phyloP scores from a whole-genome alignment of 2,888 invertebrate genomes.

The Ennomos quercinarius region DNA sequence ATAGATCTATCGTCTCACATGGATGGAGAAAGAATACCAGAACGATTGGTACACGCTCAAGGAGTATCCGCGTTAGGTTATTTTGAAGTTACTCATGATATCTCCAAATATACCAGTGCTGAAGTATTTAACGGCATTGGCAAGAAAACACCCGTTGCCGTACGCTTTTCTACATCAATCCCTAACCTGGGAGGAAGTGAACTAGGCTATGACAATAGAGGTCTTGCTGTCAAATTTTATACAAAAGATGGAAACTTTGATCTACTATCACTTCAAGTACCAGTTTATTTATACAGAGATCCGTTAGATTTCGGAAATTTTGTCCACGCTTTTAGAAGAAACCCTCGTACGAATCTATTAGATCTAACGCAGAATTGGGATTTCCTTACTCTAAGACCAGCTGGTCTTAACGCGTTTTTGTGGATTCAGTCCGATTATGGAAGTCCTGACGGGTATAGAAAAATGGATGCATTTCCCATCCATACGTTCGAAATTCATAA shows the following conservation, averaged over 20 bases:
- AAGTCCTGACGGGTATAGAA: constrained; percentile 93
- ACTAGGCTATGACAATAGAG: constrained; percentile 58
- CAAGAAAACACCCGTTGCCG: constrained; percentile 84
- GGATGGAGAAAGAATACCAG: constrained; percentile 92
- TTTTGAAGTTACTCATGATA: constrained; percentile 93
- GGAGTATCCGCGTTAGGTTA: constrained; percentile 94
- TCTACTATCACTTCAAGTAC: constrained; percentile 76
- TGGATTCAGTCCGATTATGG: constrained; percentile 94
- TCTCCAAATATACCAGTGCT: constrained; percentile 86
- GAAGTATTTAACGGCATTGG: constrained; percentile 85
- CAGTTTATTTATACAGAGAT: constrained; percentile 85
- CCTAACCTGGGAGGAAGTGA: constrained; percentile 88
- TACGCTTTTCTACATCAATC: constrained; percentile 85
- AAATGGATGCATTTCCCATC: constrained; percentile 96
- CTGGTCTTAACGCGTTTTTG: constrained; percentile 89
- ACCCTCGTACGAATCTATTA: constrained; percentile 78
- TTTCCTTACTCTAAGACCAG: constrained; percentile 80
- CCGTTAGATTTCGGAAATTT: constrained; percentile 79
- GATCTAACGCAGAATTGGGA: constrained; percentile 77
- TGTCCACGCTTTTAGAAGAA: constrained; percentile 83
- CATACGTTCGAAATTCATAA: constrained; percentile 96
- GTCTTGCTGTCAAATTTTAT: constrained; percentile 68
- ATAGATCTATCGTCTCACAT: constrained; percentile 91
- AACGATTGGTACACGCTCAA: constrained; percentile 96
- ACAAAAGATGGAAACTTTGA: constrained; percentile 61